A percentile compares a stretch with the other conserved stretches of the same genome.
These are phyloP conservation scores for Brienomyrus longianalis DNA, from an alignment of 2,113 vertebrate species.

Conservation along the genomic window DNA sequence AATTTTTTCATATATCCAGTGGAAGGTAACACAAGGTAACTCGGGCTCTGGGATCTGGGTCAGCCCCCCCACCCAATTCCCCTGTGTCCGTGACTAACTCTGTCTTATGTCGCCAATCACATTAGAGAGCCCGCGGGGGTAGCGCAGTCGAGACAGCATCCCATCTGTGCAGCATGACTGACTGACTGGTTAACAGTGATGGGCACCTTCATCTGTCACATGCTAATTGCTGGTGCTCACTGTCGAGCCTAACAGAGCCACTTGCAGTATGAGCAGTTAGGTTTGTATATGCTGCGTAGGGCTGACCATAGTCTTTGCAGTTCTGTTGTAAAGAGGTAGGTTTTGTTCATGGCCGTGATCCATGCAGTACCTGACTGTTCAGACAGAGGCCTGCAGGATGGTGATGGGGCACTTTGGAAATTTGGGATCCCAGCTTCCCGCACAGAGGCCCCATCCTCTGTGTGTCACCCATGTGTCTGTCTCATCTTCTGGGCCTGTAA, in stretches of 20 bases:
- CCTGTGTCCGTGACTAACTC: slow-evolving; percentile 6
- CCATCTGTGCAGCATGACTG: slow-evolving; percentile 9
- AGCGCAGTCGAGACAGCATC: not conserved
- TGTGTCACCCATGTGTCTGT: not conserved
- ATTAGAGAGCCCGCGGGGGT: not conserved
- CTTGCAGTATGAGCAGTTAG: not conserved
- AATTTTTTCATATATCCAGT: not conserved
- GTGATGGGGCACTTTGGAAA: not conserved
- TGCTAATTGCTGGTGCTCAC: not conserved
- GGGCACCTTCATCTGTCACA: slow-evolving; percentile 7
- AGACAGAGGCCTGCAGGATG: not conserved
- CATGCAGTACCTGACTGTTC: not conserved
- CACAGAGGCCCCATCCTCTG: not conserved
- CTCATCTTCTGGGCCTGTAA: not conserved
- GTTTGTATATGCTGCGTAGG: not conserved
- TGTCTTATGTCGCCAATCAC: slow-evolving; percentile 7
- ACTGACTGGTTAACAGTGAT: slow-evolving; percentile 10
- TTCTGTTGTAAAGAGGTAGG: not conserved
- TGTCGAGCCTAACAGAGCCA: not conserved
- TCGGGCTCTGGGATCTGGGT: not conserved
- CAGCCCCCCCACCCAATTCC: slow-evolving; percentile 12
- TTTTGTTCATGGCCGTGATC: not conserved
- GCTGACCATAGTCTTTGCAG: not conserved
- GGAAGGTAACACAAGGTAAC: not conserved
- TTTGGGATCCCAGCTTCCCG: not conserved